These are phyloP conservation scores for Dicyrtoma fusca DNA, from an alignment of 2,888 invertebrate genomes.

Conservation along the genomic window DNA sequence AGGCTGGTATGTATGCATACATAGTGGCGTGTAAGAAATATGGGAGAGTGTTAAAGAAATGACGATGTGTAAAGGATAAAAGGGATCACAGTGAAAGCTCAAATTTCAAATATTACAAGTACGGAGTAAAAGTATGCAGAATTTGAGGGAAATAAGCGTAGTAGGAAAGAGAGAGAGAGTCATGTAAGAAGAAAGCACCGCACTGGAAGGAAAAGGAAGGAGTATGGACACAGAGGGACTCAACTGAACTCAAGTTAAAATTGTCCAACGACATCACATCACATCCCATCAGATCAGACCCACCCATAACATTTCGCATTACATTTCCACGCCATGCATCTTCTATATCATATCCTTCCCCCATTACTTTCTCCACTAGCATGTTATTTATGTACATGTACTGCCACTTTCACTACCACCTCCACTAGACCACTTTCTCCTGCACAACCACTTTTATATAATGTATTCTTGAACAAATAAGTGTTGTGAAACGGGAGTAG, in stretches of 20 bases:
- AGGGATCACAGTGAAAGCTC: no score
- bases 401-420: neutral
- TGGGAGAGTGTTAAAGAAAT: neutral
- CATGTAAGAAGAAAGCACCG: no score
- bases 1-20: no score
- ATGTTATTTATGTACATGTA: neutral
- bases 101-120: no score
- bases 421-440: neutral
- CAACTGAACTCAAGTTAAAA: neutral
- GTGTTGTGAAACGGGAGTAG: no score
- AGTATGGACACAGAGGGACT: no score
- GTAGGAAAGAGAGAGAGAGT: neutral
- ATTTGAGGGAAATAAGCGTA: neutral
- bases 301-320: no score
- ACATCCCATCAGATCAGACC: neutral
- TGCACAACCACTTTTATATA: neutral
- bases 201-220: no score
- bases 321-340: neutral
- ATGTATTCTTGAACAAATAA: no score
- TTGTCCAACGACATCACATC: constrained; percentile 16
- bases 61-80: no score
- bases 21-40: neutral
- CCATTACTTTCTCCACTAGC: neutral
- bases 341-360: neutral
- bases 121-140: neutral